Base-by-base conservation (phyloP, 2,797 vertebrate species). In the Synaphobranchus kaupii region DNA sequence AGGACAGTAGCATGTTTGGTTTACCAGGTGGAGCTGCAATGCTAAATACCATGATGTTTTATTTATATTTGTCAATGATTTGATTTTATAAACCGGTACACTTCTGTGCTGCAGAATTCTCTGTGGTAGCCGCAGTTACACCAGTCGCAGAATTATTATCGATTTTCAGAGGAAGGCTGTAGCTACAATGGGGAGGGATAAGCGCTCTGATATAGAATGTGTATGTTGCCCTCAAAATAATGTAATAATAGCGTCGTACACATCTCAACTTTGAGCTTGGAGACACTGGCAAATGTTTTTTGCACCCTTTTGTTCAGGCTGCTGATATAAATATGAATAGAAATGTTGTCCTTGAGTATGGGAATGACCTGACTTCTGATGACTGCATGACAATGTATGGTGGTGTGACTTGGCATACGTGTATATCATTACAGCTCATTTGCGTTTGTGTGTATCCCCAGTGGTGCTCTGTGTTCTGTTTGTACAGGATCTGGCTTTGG, bases 11-110 rank as follows among this genome's bases (percentile, higher is more conserved):
- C 44, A 48, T 80, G 44, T 44, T 80, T 80, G 10, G 47, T 80
- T 50, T 80, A 22, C 47, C 76, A 80, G 76, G 47, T 76, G 71
- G 71, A 76, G 13, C 71, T 76, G 71, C 71, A 76, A 13, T 25
- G 39, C 44, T 47, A 44, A 80, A 20, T 47, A 50, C 12, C 76
- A 48, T 34, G 39, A 39, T 78, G 39, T 80, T 80, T 80, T 80
- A 80, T 80, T 80, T 80, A 80, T 80, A 25, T 80, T 80, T 80
- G 20, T 80, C 39, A 80, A 48, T 80, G 76, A 80, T 80, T 48
- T 50, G 44, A 80, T 80, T 80, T 80, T 8, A 80, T 80, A 6
- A 9, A 15, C 17, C 76, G 47, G 44, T n/a, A 1, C 10, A 44
- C 47, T 10, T 25, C 76, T n/a, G 44, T 9, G 22, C 20, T 50